Conservation (phyloP, 2,888 invertebrate genomes). For the Lepas anatifera region DNA sequence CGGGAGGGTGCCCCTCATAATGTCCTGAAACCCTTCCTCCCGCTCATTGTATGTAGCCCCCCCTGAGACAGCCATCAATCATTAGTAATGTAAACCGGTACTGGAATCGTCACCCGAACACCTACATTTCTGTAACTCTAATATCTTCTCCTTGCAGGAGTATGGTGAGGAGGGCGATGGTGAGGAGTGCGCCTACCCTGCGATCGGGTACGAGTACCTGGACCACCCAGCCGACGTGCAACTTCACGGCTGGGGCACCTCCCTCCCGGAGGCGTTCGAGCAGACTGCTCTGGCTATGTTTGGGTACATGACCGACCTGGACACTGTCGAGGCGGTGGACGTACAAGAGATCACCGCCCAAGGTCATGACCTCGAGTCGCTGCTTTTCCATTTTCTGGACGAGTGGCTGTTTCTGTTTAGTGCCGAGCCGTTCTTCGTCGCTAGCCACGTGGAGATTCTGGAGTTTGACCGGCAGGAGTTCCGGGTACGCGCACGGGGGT, state of each 20-base stretch:
- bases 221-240: slow-evolving; percentile 99
- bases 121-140: background rate
- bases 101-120: too few species aligned
- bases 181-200: background rate
- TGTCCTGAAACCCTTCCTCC: too few species aligned
- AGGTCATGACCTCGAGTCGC: slow-evolving; percentile 74
- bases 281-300: slow-evolving; percentile 94
- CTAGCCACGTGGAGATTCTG: slow-evolving; percentile 65
- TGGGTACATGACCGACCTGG: slow-evolving; percentile 90
- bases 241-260: slow-evolving; percentile 87
- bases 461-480: slow-evolving; percentile 75
- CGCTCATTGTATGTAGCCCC: too few species aligned
- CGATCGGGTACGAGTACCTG: slow-evolving; percentile 35
- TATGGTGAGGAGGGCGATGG: background rate
- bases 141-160: background rate
- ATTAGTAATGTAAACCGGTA: too few species aligned
- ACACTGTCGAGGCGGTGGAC: slow-evolving; percentile 63
- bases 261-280: slow-evolving; percentile 78
- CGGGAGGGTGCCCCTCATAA: too few species aligned
- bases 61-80: too few species aligned
- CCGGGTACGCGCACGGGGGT: slow-evolving; percentile 56
- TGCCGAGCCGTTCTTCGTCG: slow-evolving; percentile 76
- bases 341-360: slow-evolving; percentile 71
- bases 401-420: slow-evolving; percentile 86
- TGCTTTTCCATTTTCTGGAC: slow-evolving; percentile 86